Base-by-base conservation (phyloP, 2,113 vertebrate species). In the Dipodomys merriami region DNA sequence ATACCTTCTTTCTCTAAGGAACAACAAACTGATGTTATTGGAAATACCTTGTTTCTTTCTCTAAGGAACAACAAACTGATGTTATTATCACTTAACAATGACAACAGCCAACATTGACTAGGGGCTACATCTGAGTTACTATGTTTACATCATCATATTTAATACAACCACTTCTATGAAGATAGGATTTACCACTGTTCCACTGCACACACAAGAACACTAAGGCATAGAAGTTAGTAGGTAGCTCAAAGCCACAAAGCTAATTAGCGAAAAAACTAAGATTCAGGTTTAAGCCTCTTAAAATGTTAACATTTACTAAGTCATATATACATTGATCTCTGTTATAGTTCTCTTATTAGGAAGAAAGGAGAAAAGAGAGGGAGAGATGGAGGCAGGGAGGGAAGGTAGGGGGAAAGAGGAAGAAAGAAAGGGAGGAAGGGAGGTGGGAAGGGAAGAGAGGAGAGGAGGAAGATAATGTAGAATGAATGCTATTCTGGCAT, bases 241-340 rank as follows among this genome's bases (percentile, higher is more conserved):
- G 7, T 46, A 65, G 53, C 53, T 57, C 72, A 39, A 89, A 79
- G 86, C 79, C 57, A 76, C 81, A 91, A 46, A 94, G 64, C 35
- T 44, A 74, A 8, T 65, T 60, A 65, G 49, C 49, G 7, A 88
- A 12, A 6, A 71, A 88, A 16, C 29, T 19, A 9, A 88, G 79
- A 94, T 69, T 18, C 74, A 85, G 83, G 44, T 90, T 92, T 76
- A 83, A 82, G 8, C 71, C 13, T 80, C 78, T 76, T 23, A 39
- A 86, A 88, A 72, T 74, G 44, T 88, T 90, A 87, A 84, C 13
- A 35, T 77, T 69, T 93, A 84, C 65, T 71, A 91, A 83, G 18
- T 88, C 33, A 71, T 30, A 27, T 89, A 78, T 19, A 71, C 2
- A 19, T n/a, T 86, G 19, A 23, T 67, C 13, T 19, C 60, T 57